A percentile compares a stretch with the other conserved stretches of the same genome.
Evolutionary conservation across 2,113 vertebrate genomes (phyloP).

Genomic region (Hydrolagus affinis): DNA sequence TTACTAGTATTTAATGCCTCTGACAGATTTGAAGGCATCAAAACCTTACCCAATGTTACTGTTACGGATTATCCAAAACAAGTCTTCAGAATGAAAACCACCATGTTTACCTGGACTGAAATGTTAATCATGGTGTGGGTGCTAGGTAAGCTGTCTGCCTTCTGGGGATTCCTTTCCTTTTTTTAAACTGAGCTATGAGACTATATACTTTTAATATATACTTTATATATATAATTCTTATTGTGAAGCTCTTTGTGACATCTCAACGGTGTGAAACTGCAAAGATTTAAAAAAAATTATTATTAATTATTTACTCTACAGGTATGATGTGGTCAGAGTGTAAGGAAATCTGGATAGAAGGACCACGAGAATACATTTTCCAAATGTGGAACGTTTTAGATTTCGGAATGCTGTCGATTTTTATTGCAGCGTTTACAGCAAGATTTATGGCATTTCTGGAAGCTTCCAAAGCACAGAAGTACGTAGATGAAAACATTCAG

Average conservation of each 20-base stretch:
- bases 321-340: constrained; percentile 91
- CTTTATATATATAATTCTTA: neutral
- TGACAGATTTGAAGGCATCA: constrained; percentile 76
- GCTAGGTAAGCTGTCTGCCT: constrained; percentile 53
- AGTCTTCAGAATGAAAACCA: constrained; percentile 80
- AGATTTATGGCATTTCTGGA: constrained; percentile 73
- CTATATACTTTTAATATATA: neutral
- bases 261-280: neutral
- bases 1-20: constrained; percentile 81
- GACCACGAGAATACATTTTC: constrained; percentile 73
- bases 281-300: neutral
- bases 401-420: constrained; percentile 82
- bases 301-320: constrained; percentile 39
- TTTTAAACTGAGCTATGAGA: neutral
- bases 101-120: constrained; percentile 77
- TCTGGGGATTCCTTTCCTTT: neutral
- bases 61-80: constrained; percentile 74
- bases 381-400: constrained; percentile 81
- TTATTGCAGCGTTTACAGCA: constrained; percentile 77
- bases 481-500: constrained; percentile 71
- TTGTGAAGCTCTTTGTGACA: neutral
- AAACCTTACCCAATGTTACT: constrained; percentile 67
- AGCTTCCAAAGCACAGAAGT: constrained; percentile 73
- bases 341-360: constrained; percentile 80
- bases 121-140: constrained; percentile 87